A percentile compares a stretch with the other conserved stretches of the same genome.
phyloP scores from a whole-genome alignment of 2,797 vertebrate species.

The Enteromius viviparus region DNA sequence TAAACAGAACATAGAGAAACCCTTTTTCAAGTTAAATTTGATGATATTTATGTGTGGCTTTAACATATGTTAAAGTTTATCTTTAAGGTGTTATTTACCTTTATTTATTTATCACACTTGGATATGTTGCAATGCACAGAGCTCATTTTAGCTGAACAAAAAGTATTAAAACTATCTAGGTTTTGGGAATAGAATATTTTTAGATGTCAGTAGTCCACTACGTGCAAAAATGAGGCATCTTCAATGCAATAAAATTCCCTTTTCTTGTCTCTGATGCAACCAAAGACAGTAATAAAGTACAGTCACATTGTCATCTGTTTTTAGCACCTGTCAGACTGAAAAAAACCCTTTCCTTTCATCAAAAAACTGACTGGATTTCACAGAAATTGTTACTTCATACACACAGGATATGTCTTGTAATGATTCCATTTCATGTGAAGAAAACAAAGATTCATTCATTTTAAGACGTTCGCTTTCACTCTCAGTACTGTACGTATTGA shows the following conservation, averaged over 20 bases:
- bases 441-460: conserved; percentile 10
- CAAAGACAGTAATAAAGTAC: conserved; percentile 11
- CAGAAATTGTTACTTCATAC: not conserved
- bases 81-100: not conserved
- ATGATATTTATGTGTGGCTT: not conserved
- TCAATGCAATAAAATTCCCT: conserved; percentile 19
- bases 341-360: conserved; percentile 10
- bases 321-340: conserved; percentile 18
- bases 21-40: not conserved
- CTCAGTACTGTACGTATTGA: not conserved
- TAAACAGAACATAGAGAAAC: not conserved
- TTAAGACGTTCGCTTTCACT: not conserved
- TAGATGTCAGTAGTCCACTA: conserved; percentile 9
- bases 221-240: conserved; percentile 16
- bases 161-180: not conserved
- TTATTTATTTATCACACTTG: not conserved
- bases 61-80: too few species aligned
- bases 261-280: not conserved
- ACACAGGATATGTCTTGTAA: not conserved
- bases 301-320: conserved; percentile 34
- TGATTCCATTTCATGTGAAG: not conserved
- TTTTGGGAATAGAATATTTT: conserved; percentile 36
- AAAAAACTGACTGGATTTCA: not conserved
- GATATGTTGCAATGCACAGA: not conserved
- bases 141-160: not conserved